Evolutionary conservation across 2,888 invertebrate genomes (phyloP).

Genomic region (Tiphia femorata): DNA sequence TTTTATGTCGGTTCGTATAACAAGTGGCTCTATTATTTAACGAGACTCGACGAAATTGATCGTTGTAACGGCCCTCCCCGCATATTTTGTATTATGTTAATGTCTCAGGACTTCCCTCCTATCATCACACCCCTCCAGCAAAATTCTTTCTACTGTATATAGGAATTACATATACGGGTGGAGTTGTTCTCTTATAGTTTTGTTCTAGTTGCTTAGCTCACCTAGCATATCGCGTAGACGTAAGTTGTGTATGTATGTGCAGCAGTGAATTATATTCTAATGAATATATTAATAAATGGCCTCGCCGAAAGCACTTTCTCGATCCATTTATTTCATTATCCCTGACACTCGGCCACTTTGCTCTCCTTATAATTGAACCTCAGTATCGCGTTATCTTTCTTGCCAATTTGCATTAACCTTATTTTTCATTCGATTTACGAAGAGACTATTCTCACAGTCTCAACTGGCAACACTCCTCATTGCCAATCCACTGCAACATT

Average conservation of each 20-base stretch:
- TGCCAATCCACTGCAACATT: too few relatives aligned
- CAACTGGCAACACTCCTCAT: too few relatives aligned
- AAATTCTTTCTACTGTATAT: constrained; percentile 39
- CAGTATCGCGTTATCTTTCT: too few relatives aligned
- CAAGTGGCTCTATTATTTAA: not conserved
- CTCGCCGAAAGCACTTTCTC: constrained; percentile 7
- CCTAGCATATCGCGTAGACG: constrained; percentile 34
- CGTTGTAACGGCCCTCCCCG: constrained; percentile 28
- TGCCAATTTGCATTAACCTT: too few relatives aligned
- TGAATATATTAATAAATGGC: constrained; percentile 29
- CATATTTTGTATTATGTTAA: constrained; percentile 40
- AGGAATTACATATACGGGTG: constrained; percentile 32
- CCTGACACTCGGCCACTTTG: too few relatives aligned
- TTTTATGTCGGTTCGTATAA: too few relatives aligned
- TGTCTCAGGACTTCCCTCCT: constrained; percentile 47
- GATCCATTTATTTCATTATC: too few relatives aligned
- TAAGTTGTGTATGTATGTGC: constrained; percentile 62
- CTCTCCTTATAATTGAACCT: too few relatives aligned
- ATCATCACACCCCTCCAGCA: constrained; percentile 14
- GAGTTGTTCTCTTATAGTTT: constrained; percentile 17
- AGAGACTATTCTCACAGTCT: too few relatives aligned
- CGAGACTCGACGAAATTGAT: constrained; percentile 6
- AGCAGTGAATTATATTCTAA: constrained; percentile 54
- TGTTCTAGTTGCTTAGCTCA: constrained; percentile 23
- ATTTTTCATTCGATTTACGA: too few relatives aligned